phyloP scores from a whole-genome alignment of 2,113 vertebrate genomes.

The Oriolus oriolus region DNA sequence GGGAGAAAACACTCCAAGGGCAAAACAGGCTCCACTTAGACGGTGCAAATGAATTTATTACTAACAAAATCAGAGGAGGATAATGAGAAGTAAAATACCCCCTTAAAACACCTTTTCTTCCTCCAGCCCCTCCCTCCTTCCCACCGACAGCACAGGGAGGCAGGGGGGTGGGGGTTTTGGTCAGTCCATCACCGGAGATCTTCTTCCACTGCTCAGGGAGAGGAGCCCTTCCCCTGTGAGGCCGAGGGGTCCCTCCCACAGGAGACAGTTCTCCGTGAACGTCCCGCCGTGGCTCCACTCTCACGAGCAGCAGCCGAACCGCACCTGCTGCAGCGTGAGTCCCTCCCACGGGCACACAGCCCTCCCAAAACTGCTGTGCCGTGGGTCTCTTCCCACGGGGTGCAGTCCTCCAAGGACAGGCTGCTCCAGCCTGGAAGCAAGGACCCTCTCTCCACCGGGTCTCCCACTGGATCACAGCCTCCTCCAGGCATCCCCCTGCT shows the following conservation, averaged over 20 bases:
- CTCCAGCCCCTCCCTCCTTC: not conserved
- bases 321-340: no score
- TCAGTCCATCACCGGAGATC: not conserved
- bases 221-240: not conserved
- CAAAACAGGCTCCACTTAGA: not conserved
- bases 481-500: not conserved
- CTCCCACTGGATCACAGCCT: not conserved
- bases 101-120: not conserved
- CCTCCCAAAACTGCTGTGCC: no score
- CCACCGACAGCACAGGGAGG: not conserved
- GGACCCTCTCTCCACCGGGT: not conserved
- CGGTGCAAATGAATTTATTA: not conserved
- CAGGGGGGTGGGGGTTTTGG: not conserved
- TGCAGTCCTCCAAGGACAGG: no score
- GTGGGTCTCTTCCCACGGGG: no score
- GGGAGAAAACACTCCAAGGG: not conserved
- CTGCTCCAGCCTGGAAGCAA: not conserved
- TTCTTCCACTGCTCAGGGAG: not conserved
- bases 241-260: not conserved
- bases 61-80: not conserved
- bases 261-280: no score
- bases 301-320: no score
- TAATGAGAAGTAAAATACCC: not conserved
- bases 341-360: no score
- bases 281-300: no score